phyloP scores from a whole-genome alignment of 2,797 vertebrate genomes.

The Micrastur ruficollis region DNA sequence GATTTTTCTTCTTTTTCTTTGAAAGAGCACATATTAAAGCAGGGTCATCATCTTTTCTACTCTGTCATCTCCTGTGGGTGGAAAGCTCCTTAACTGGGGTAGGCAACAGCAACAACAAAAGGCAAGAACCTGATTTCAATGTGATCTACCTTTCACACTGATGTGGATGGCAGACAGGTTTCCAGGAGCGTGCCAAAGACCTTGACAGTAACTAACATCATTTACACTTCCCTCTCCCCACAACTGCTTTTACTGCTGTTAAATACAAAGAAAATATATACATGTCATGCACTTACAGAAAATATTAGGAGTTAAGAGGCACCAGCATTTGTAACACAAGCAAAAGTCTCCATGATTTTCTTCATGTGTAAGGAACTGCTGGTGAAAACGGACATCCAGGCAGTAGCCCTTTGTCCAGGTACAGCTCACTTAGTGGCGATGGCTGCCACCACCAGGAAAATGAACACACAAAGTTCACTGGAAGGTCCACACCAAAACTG shows the following conservation, averaged over 20 bases:
- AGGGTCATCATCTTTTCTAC: background rate
- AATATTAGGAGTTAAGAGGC: background rate
- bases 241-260: background rate
- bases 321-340: background rate
- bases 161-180: background rate
- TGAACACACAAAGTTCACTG: background rate
- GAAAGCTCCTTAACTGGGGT: background rate
- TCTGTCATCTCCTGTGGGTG: background rate
- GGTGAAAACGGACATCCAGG: background rate
- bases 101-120: background rate
- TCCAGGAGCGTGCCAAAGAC: background rate
- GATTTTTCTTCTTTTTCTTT: background rate
- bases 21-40: background rate
- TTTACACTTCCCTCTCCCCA: background rate
- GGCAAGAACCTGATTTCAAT: background rate
- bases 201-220: background rate
- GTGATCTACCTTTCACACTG: accelerated
- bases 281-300: background rate
- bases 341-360: background rate
- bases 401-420: background rate
- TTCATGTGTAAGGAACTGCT: background rate
- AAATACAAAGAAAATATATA: background rate
- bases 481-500: background rate
- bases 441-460: background rate
- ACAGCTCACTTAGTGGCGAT: background rate